Base-by-base conservation (phyloP, 2,113 vertebrate genomes). In the Uria aalge region DNA sequence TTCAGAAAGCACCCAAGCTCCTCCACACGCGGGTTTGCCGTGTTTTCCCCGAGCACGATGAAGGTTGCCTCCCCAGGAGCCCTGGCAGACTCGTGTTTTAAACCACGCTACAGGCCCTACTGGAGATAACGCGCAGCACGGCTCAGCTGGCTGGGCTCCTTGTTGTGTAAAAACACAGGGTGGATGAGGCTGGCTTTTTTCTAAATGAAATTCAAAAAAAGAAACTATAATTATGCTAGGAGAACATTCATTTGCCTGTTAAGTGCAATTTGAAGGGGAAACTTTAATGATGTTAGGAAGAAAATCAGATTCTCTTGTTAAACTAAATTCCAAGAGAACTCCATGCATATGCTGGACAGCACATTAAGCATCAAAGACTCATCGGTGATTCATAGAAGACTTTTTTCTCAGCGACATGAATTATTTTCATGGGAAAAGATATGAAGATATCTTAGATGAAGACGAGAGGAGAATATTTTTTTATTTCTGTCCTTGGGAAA, bases 241-340 rank as follows among this genome's bases (percentile, higher is more conserved):
- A 96, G 95, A 96, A 90, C 93, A 90, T 85, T 94, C 90, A 95
- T 96, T 96, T 94, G 90, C 96, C 95, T 62, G 96, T 97, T 96
- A 96, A 95, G 93, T 82, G 90, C 96, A 95, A 95, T 97, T 79
- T 96, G 94, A 97, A 97, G 95, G 91, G 83, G 94, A 92, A 96
- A 92, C 86, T 89, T 85, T 92, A 97, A 95, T 90, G 94, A 96
- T 62, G 91, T 60, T 64, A 60, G 89, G 94, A 79, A 87, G 86
- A 74, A 91, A 96, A 97, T 97, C 91, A 95, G 94, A 86, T 96
- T 87, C 92, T 53, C 96, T 97, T 96, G 95, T 97, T 96, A 94
- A 81, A 71, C 94, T 81, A 10, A 15, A 30, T 72, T 96, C 63
- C 6, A 36, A 85, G 92, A 86, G 95, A 95, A 36, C 62, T 73